Evolutionary conservation across 2,888 invertebrate species (phyloP).

Genomic region (Cheilosia pagana): DNA sequence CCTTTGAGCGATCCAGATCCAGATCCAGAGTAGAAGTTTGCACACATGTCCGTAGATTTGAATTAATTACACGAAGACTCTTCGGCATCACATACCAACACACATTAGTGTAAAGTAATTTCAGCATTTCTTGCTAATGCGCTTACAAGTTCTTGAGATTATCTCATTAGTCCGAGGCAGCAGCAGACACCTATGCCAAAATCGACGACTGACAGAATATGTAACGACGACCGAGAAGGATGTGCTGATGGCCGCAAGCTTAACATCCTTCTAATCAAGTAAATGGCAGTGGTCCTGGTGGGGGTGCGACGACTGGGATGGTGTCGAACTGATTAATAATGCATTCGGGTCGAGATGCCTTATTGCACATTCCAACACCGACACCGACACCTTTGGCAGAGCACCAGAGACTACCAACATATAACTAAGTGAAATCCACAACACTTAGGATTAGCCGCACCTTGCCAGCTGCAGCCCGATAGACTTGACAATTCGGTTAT

Average conservation of each 20-base stretch:
- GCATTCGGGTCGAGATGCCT: conserved; percentile 66
- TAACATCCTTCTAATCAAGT: conserved; percentile 74
- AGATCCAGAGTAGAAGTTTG: not conserved
- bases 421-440: conserved; percentile 73
- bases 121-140: conserved; percentile 79
- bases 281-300: conserved; percentile 57
- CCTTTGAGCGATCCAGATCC: conserved; percentile 53
- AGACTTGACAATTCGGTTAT: conserved; percentile 58
- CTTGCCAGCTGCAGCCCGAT: conserved; percentile 1
- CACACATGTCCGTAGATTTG: conserved; percentile 22
- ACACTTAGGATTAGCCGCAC: conserved; percentile 74
- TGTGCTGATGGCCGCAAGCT: conserved; percentile 70
- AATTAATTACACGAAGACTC: conserved; percentile 55
- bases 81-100: conserved; percentile 31
- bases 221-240: conserved; percentile 66
- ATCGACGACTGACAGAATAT: conserved; percentile 51
- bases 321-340: conserved; percentile 65
- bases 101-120: conserved; percentile 76
- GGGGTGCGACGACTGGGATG: not conserved
- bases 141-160: conserved; percentile 81
- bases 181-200: conserved; percentile 4
- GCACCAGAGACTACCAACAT: no score
- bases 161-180: conserved; percentile 80
- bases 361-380: conserved; percentile 73
- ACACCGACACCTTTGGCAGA: conserved; percentile 64